A percentile compares a stretch with the other conserved stretches of the same genome.
Conservation (phyloP, 1,140 invertebrate species). For the Steinernema khuongi region DNA sequence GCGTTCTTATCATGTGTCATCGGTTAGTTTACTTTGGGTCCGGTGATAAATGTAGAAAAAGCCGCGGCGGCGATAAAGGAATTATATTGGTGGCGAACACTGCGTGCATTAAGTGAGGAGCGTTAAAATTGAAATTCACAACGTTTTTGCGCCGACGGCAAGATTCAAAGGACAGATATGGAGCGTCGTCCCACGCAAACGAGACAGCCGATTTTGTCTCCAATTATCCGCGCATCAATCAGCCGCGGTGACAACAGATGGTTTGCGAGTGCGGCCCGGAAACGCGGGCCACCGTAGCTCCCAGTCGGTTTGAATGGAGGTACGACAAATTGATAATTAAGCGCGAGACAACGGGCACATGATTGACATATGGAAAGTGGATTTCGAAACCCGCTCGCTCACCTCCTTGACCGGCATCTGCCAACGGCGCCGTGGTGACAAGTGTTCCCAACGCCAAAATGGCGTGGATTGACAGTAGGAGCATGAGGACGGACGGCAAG, state of each 20-base stretch:
- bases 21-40: background rate
- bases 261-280: background rate
- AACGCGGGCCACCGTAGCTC: background rate
- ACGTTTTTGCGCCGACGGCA: background rate
- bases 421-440: background rate
- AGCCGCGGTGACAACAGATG: slow-evolving; percentile 1
- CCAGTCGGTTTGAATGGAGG: background rate
- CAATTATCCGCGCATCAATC: background rate
- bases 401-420: slow-evolving; percentile 16
- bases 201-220: background rate
- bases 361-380: slow-evolving; percentile 14
- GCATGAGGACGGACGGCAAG: background rate
- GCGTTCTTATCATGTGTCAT: background rate
- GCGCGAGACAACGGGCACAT: background rate
- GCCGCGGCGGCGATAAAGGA: background rate
- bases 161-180: too few relatives aligned
- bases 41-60: background rate
- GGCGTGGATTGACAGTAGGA: background rate
- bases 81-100: slow-evolving; percentile 2
- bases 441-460: slow-evolving; percentile 9
- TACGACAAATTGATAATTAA: slow-evolving; percentile 2
- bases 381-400: slow-evolving; percentile 6
- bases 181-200: background rate
- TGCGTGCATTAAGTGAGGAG: background rate
- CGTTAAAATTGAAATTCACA: background rate